Evolutionary conservation across 2,888 invertebrate genomes (phyloP).

Genomic region (Protodeltote pygarga): DNA sequence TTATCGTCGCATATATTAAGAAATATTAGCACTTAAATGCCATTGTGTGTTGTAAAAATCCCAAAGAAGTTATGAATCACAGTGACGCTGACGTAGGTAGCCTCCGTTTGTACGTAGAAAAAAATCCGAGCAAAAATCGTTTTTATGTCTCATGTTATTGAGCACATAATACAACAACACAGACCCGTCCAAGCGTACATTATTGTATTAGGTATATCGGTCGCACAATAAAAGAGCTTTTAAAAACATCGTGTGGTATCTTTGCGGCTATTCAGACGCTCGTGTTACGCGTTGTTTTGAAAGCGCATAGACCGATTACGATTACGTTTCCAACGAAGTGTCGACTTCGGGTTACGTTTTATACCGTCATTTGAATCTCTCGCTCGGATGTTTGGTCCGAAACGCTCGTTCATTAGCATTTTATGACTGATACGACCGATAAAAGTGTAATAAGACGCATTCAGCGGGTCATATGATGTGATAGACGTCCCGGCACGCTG

Average conservation of each 20-base stretch:
- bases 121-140: conserved; percentile 46
- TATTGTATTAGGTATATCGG: conserved; percentile 62
- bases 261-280: conserved; percentile 72
- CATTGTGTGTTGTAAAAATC: conserved; percentile 52
- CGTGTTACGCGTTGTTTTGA: conserved; percentile 84
- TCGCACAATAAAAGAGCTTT: conserved; percentile 84
- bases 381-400: conserved; percentile 86
- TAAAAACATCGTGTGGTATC: conserved; percentile 80
- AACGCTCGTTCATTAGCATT: conserved; percentile 85
- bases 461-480: conserved; percentile 81
- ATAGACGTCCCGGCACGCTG: conserved; percentile 74
- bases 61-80: conserved; percentile 61
- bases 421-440: conserved; percentile 86
- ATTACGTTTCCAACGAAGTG: conserved; percentile 84
- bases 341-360: conserved; percentile 85
- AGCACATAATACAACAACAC: conserved; percentile 46
- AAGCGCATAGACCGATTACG: conserved; percentile 82
- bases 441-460: conserved; percentile 86
- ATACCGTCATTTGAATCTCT: conserved; percentile 85
- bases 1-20: conserved; percentile 49
- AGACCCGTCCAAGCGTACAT: conserved; percentile 32
- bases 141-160: conserved; percentile 49
- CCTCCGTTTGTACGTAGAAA: conserved; percentile 37
- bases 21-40: conserved; percentile 54
- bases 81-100: conserved; percentile 47